phyloP scores from a whole-genome alignment of 2,113 vertebrate species.

The Rhinopomastus cyanomelas region DNA sequence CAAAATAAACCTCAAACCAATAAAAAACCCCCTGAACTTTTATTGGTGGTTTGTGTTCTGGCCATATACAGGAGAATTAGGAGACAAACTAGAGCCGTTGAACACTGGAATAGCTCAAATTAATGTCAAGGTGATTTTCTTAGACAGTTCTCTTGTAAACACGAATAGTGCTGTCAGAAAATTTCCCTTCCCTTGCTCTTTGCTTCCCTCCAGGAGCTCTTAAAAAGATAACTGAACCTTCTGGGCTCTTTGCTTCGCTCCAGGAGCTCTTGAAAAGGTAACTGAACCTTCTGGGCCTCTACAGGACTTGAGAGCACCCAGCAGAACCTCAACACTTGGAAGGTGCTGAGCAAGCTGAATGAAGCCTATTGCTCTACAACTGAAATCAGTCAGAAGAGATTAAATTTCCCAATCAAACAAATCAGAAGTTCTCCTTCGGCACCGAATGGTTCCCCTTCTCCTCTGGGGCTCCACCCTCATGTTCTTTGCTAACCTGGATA shows the following conservation, averaged over 20 bases:
- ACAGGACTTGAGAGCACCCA: background rate
- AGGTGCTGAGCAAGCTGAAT: background rate
- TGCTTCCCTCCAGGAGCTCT: background rate
- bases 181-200: background rate
- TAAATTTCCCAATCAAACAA: background rate
- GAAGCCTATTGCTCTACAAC: background rate
- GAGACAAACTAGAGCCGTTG: background rate
- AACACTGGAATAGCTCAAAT: background rate
- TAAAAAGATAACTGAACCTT: background rate
- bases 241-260: background rate
- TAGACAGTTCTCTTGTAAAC: background rate
- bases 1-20: slow-evolving; percentile 44
- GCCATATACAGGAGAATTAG: background rate
- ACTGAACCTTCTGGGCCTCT: background rate
- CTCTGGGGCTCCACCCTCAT: background rate
- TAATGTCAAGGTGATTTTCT: background rate
- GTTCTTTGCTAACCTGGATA: background rate
- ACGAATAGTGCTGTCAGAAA: background rate
- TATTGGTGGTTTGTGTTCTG: background rate
- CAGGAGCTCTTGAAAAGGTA: background rate
- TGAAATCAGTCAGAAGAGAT: background rate
- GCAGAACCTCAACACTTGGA: background rate
- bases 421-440: slow-evolving; percentile 14
- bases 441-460: background rate
- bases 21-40: background rate